Conservation (phyloP, 2,113 vertebrate species). For the Boleophthalmus pectinirostris region DNA sequence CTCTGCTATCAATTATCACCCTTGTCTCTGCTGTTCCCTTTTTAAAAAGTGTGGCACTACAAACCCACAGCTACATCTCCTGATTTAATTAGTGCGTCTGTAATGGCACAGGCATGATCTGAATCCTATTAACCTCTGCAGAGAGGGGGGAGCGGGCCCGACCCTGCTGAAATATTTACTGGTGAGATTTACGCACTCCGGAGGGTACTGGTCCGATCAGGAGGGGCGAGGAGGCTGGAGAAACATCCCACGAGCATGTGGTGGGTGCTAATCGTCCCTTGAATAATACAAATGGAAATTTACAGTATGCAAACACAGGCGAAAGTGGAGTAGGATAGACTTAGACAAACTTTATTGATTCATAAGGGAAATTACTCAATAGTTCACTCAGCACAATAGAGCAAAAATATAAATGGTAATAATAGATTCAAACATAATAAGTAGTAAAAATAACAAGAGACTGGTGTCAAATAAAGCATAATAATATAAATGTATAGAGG, state of each 20-base stretch:
- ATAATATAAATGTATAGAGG: too few species aligned
- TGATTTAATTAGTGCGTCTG: conserved; percentile 52
- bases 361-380: too few species aligned
- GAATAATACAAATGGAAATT: conserved; percentile 31
- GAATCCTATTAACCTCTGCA: conserved; percentile 61
- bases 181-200: conserved; percentile 56
- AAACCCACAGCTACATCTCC: conserved; percentile 21
- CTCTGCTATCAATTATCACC: conserved; percentile 31
- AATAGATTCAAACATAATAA: too few species aligned
- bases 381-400: too few species aligned
- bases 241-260: background rate
- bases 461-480: too few species aligned
- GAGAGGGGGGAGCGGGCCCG: conserved; percentile 10
- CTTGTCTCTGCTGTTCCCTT: conserved; percentile 21
- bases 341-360: background rate
- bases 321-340: too few species aligned
- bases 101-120: conserved; percentile 39
- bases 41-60: conserved; percentile 23
- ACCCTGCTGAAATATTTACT: conserved; percentile 68
- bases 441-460: too few species aligned
- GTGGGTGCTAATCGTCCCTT: conserved; percentile 28
- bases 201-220: conserved; percentile 17
- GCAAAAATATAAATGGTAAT: too few species aligned
- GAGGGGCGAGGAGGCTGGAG: conserved; percentile 1
- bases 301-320: conserved; percentile 14